Percentiles rank a stretch among this genome's conserved stretches.
Conservation (phyloP, 2,113 vertebrate species). For the Pteropus alecto region DNA sequence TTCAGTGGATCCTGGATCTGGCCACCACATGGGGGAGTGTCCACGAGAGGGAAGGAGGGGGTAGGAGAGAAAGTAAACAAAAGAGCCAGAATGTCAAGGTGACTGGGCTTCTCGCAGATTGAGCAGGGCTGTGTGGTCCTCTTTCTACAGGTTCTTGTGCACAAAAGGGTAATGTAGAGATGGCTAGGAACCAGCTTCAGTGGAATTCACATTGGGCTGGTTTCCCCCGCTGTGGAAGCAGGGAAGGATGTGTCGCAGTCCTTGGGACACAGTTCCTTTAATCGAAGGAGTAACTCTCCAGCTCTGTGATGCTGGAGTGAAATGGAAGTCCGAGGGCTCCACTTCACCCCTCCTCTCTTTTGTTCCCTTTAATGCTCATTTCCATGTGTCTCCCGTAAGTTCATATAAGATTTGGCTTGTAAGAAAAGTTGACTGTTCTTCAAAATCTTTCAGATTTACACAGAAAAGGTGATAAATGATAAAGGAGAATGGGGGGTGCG, state of each 20-base stretch:
- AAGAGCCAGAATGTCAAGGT: not conserved
- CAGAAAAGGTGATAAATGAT: not conserved
- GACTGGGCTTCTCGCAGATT: not conserved
- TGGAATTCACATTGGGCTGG: not conserved
- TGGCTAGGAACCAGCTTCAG: not conserved
- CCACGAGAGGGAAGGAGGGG: not conserved
- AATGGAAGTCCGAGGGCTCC: not conserved
- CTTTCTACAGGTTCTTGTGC: not conserved
- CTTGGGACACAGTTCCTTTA: not conserved
- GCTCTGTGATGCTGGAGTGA: not conserved
- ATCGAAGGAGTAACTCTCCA: not conserved
- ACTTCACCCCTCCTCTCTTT: not conserved
- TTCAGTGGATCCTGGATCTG: not conserved
- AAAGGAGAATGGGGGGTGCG: not conserved
- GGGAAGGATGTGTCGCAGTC: not conserved
- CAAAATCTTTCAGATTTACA: not conserved
- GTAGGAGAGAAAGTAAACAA: not conserved
- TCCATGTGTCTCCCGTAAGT: not conserved
- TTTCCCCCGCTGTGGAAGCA: not conserved
- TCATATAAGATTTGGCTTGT: not conserved
- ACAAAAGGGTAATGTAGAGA: not conserved
- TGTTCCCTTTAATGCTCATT: not conserved
- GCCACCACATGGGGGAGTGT: not conserved
- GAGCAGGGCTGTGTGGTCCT: not conserved
- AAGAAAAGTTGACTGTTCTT: not conserved